phyloP scores from a whole-genome alignment of 2,113 vertebrate genomes.

The Todiramphus chloris region DNA sequence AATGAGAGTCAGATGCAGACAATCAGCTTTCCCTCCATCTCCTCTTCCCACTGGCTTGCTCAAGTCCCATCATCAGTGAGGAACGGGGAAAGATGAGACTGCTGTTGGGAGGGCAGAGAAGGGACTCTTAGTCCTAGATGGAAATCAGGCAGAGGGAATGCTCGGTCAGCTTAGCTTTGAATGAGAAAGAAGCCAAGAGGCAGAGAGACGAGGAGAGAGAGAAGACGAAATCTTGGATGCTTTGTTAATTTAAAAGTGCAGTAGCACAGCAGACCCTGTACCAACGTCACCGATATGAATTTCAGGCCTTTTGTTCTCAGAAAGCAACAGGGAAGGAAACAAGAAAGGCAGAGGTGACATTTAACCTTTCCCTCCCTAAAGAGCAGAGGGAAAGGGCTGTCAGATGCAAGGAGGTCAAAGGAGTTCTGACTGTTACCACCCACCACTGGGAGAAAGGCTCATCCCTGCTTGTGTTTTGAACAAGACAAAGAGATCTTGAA shows the following conservation, averaged over 20 bases:
- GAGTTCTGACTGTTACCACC: background rate
- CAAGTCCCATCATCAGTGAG: background rate
- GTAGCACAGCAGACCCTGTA: background rate
- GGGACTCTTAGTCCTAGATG: background rate
- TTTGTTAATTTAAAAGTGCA: background rate
- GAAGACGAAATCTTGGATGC: background rate
- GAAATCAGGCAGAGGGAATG: background rate
- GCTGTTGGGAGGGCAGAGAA: background rate
- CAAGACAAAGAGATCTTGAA: background rate
- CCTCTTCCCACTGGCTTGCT: background rate
- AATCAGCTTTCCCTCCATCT: background rate
- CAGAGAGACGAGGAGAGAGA: background rate
- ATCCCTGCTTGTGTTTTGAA: background rate
- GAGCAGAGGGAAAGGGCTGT: background rate
- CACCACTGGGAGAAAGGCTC: background rate
- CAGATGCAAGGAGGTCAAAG: conserved; percentile 12
- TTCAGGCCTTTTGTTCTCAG: conserved; percentile 16
- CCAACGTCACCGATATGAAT: background rate
- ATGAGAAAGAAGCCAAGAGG: background rate
- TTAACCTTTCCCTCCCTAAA: conserved; percentile 47
- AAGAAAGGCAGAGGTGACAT: conserved; percentile 30
- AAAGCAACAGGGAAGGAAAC: background rate
- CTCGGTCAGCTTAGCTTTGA: background rate
- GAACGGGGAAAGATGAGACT: background rate
- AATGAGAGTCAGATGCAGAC: background rate